These are phyloP conservation scores for Diceros bicornis DNA, from an alignment of 2,797 vertebrate genomes.

Conservation along the genomic window DNA sequence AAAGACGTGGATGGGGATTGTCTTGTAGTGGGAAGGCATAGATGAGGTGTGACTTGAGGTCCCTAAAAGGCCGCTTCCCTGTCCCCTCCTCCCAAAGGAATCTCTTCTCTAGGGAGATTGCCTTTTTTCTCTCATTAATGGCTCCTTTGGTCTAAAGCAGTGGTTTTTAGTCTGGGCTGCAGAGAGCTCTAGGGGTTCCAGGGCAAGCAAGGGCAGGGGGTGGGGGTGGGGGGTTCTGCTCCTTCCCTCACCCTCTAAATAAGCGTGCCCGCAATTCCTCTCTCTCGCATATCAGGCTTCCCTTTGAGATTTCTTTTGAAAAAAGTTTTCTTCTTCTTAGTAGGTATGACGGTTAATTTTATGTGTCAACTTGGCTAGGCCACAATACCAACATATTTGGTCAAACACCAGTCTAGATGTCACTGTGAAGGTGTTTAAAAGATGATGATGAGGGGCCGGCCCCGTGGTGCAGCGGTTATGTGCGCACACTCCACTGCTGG, in stretches of 20 bases:
- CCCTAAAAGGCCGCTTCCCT: neutral
- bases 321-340: neutral
- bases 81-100: neutral
- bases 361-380: neutral
- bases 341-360: neutral
- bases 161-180: neutral
- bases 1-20: neutral
- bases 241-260: neutral
- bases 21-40: neutral
- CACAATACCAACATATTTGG: neutral
- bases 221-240: fast-evolving
- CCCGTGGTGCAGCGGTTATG: no score
- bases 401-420: neutral
- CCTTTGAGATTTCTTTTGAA: neutral
- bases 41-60: neutral
- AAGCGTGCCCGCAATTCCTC: neutral
- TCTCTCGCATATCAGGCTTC: neutral
- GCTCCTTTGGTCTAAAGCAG: neutral
- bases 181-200: neutral
- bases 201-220: neutral
- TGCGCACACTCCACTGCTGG: no score
- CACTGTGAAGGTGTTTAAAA: neutral
- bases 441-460: neutral
- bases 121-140: neutral
- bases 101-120: neutral